These are phyloP conservation scores for Mesocricetus auratus DNA, from an alignment of 2,113 vertebrate genomes.

Conservation along the genomic window DNA sequence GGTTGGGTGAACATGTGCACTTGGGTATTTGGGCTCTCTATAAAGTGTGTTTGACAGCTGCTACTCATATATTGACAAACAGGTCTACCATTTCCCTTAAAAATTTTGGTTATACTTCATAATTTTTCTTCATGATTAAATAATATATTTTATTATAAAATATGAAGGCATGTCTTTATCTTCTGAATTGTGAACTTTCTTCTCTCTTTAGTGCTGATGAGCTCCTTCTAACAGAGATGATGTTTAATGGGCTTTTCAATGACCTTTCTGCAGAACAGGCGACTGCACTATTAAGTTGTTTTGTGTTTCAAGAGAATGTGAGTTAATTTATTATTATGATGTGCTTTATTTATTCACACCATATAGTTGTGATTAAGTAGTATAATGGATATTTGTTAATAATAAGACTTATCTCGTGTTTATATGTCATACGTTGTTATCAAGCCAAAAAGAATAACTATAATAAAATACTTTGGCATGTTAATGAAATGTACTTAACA, in stretches of 20 bases:
- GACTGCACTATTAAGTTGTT: conserved; percentile 96
- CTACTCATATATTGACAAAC: neutral
- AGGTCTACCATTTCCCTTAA: neutral
- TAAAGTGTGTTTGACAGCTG: neutral
- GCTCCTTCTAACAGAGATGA: conserved; percentile 97
- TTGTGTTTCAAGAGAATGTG: conserved; percentile 99
- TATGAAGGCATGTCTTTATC: neutral
- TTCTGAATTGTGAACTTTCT: conserved; percentile 36
- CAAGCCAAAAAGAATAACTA: neutral
- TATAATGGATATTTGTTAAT: neutral
- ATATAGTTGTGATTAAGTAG: neutral
- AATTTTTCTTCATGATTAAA: neutral
- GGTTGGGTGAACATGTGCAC: neutral
- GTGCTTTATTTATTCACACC: neutral
- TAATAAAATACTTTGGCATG: neutral
- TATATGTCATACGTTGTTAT: neutral
- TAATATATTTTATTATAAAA: neutral
- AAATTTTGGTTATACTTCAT: neutral
- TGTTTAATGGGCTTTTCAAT: conserved; percentile 99
- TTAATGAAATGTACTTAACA: neutral
- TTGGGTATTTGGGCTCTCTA: neutral
- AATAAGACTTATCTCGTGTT: neutral
- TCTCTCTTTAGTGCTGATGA: conserved; percentile 92
- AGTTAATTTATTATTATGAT: conserved; percentile 66
- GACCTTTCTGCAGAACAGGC: conserved; percentile 96